These are phyloP conservation scores for Heteractis magnifica DNA, from an alignment of 92 coral and sea anemone species.

Conservation along the genomic window DNA sequence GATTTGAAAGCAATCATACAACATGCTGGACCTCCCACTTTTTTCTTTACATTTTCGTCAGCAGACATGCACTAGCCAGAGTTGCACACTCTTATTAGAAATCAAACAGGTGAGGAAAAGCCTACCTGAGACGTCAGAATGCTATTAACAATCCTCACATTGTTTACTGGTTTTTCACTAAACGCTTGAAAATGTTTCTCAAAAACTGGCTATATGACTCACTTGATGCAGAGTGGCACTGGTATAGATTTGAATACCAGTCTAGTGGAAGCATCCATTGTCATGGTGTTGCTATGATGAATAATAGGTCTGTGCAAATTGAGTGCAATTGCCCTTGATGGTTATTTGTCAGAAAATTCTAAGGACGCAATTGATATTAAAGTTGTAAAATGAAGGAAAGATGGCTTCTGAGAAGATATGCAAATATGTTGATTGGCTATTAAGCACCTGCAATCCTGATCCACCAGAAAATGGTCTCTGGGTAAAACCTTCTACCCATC, in stretches of 20 bases:
- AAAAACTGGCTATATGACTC: slow-evolving; percentile 61
- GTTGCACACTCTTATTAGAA: slow-evolving; percentile 53
- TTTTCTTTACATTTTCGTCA: slow-evolving; percentile 68
- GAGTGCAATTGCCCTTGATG: slow-evolving; percentile 46
- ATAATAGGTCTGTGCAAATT: slow-evolving; percentile 59
- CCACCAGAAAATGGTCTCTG: slow-evolving; percentile 64
- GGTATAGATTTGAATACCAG: slow-evolving; percentile 48
- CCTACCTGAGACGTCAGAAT: slow-evolving; percentile 46
- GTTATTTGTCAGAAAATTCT: slow-evolving; percentile 48
- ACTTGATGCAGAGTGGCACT: slow-evolving; percentile 55
- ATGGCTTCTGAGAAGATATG: slow-evolving; percentile 57
- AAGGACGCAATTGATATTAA: slow-evolving; percentile 26
- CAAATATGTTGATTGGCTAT: slow-evolving; percentile 63
- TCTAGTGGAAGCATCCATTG: slow-evolving; percentile 54
- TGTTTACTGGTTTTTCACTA: slow-evolving; percentile 65
- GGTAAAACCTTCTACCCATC: slow-evolving; percentile 68
- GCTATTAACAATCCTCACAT: slow-evolving; percentile 66
- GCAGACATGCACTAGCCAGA: slow-evolving; percentile 89
- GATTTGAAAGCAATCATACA: slow-evolving; percentile 66
- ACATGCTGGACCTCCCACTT: slow-evolving; percentile 66
- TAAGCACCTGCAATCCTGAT: slow-evolving; percentile 66
- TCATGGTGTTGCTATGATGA: slow-evolving; percentile 52
- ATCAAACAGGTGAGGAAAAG: slow-evolving; percentile 14
- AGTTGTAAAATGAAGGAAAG: slow-evolving; percentile 49
- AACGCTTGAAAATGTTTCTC: slow-evolving; percentile 55